Evolutionary conservation across 2,797 vertebrate species (phyloP), one percentile per base, ranked within the genome.

Genomic region (Hemitrygon akajei): DNA sequence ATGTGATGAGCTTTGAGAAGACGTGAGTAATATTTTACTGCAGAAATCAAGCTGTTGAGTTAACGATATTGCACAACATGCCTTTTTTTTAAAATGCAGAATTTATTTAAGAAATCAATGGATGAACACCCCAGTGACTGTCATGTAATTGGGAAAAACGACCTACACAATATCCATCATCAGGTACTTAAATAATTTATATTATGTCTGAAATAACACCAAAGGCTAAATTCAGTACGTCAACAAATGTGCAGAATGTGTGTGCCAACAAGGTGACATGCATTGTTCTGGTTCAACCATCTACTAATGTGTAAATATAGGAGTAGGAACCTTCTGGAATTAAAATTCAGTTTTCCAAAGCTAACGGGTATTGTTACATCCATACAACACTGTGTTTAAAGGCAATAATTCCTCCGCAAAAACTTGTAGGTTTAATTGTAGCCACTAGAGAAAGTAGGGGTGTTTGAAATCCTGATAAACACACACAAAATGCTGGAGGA

Each of bases 281-380:
- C 66, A 69, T 12, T 47, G 37, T 92, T 92, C 69, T 92, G 75
- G 37, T 75, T 73, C 69, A 92, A 73, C 71, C 34, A 91, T 75
- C 91, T 16, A 34, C 12, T 92, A 73, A 92, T 14, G 47, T 56
- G 27, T 30, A 92, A 22, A 22, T 47, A 56, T 7, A 75, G 30
- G 11, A 12, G 63, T 22, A 91, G 87, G 22, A 91, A 84, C 9
- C 30, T 25, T 25, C 22, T 47, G 25, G 37, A 92, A 16, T 25
- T 47, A 56, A 92, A 73, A 27, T 10, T 92, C 22, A 40, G 47
- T 73, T 92, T 66, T 66, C 34, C 1, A 66, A 25, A 47, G 66
- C 66, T 18, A 73, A 73, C 34, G 6, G 37, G 25, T 22, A 73
- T 10, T 91, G 66, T 71, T 63, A 40, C 5, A 9, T 73, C 10